Evolutionary conservation across 2,888 invertebrate species (phyloP).

Genomic region (Nomada ruficornis): DNA sequence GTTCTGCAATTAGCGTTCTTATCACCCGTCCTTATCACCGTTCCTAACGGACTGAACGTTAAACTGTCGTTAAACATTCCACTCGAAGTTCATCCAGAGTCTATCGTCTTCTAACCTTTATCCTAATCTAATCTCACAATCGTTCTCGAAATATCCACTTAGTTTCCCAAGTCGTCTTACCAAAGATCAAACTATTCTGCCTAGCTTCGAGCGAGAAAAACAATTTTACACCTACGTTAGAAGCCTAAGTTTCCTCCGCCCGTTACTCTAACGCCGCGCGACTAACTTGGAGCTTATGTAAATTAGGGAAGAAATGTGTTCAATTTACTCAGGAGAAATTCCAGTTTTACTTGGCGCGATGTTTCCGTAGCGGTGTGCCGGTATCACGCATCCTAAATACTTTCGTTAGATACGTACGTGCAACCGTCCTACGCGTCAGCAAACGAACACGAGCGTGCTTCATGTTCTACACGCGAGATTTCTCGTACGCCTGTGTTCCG

Average conservation of each 20-base stretch:
- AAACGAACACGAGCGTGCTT: slow-evolving; percentile 43
- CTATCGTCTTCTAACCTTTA: background rate
- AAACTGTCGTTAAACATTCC: slow-evolving; percentile 14
- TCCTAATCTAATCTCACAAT: background rate
- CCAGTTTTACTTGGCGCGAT: too few relatives aligned
- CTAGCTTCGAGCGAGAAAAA: background rate
- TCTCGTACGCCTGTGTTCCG: slow-evolving; percentile 29
- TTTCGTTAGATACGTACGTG: slow-evolving; percentile 40
- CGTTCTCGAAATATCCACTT: background rate
- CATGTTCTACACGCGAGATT: slow-evolving; percentile 53
- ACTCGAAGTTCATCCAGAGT: background rate
- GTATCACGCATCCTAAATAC: slow-evolving; percentile 31
- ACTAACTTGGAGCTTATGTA: slow-evolving; percentile 10
- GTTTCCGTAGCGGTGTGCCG: background rate
- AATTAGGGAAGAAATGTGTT: background rate
- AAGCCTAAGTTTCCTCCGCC: background rate
- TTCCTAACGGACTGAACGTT: background rate
- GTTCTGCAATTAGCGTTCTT: slow-evolving; percentile 8
- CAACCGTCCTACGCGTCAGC: slow-evolving; percentile 47
- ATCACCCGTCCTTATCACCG: background rate
- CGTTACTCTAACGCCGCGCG: background rate
- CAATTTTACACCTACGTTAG: background rate
- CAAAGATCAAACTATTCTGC: background rate
- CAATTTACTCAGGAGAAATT: slow-evolving; percentile 28
- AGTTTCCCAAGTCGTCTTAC: background rate